Conservation (phyloP, 2,888 invertebrate species). For the Chrysodeixis includens region DNA sequence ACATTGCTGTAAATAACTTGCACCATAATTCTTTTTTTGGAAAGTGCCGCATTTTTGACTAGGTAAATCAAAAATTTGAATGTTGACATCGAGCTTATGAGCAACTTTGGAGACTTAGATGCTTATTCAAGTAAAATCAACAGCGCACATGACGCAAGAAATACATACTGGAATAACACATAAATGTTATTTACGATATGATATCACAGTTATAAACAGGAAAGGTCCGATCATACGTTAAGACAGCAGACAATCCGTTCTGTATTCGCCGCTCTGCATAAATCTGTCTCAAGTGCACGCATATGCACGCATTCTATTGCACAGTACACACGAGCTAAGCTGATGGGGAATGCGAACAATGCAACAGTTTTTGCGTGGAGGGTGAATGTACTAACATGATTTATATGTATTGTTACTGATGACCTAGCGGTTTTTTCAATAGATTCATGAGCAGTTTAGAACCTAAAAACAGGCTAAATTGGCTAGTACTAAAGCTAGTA, state of each 20-base stretch:
- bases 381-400: constrained; percentile 5
- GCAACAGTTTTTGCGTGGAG: neutral
- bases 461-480: too few relatives aligned
- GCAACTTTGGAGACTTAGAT: too few relatives aligned
- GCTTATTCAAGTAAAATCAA: neutral
- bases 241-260: constrained; percentile 5
- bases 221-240: constrained; percentile 5
- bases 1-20: too few relatives aligned
- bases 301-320: constrained; percentile 6
- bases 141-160: neutral
- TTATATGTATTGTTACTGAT: neutral
- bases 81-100: too few relatives aligned
- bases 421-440: neutral
- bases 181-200: neutral
- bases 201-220: constrained; percentile 3
- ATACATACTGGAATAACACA: neutral
- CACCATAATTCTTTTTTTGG: too few relatives aligned
- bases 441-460: neutral
- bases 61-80: too few relatives aligned
- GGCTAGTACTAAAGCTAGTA: neutral
- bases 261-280: constrained; percentile 3
- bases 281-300: constrained; percentile 5
- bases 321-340: neutral
- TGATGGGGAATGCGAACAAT: constrained; percentile 3
- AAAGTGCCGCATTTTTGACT: too few relatives aligned